Percentiles rank a stretch among this genome's conserved stretches.
Evolutionary conservation across 2,888 invertebrate species (phyloP).

Genomic region (Mesorhabditis belari): DNA sequence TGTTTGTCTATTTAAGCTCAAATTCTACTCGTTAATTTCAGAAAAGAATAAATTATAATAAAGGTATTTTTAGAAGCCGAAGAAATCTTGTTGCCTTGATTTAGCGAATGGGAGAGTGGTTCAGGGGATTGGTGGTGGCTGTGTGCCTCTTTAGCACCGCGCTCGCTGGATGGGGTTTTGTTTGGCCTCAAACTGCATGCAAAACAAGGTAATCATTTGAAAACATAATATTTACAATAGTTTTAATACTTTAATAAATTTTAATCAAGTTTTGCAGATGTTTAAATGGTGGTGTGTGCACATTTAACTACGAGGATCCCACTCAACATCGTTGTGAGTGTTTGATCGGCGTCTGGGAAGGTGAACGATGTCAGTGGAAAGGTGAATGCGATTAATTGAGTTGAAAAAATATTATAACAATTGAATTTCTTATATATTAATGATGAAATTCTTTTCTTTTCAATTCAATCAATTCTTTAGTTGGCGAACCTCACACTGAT

Average conservation of each 20-base stretch:
- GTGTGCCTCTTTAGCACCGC: neutral
- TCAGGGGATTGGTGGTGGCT: neutral
- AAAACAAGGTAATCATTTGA: too few species aligned
- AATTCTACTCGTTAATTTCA: too few species aligned
- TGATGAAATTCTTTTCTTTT: too few species aligned
- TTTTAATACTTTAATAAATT: too few species aligned
- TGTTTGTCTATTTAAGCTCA: too few species aligned
- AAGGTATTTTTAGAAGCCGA: neutral
- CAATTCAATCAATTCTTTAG: too few species aligned
- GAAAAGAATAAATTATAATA: neutral
- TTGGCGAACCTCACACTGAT: neutral
- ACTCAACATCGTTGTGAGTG: constrained; percentile 41
- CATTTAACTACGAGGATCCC: constrained; percentile 20
- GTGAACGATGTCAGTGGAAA: constrained; percentile 31
- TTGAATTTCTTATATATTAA: neutral
- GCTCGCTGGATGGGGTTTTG: neutral
- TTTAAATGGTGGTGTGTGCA: constrained; percentile 37
- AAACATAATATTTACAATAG: too few species aligned
- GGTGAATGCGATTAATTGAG: neutral
- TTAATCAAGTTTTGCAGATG: constrained; percentile 17
- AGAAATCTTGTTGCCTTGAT: neutral
- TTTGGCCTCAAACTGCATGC: neutral
- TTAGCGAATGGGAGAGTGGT: neutral
- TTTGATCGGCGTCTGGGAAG: constrained; percentile 39
- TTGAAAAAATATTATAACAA: neutral